Conservation (phyloP, 2,888 invertebrate species). For the Patella ulyssiponensis region DNA sequence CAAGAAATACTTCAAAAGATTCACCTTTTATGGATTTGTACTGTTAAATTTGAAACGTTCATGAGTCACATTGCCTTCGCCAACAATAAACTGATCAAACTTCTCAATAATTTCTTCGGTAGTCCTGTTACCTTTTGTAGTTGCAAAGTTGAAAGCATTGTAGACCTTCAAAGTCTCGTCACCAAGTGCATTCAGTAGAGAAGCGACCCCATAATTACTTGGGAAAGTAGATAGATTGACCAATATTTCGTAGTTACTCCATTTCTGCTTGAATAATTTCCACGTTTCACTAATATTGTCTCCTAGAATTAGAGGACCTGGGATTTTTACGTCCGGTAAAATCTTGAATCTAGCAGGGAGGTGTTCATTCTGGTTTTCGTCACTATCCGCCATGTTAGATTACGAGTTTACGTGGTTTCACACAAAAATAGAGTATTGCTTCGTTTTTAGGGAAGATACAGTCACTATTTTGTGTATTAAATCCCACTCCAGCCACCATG, state of each 20-base stretch:
- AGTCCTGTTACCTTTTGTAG: constrained; percentile 13
- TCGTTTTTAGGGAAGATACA: too few species aligned
- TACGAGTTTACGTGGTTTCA: background rate
- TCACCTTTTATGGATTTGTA: constrained; percentile 25
- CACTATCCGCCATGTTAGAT: too few species aligned
- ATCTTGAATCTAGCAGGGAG: too few species aligned
- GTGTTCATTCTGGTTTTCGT: too few species aligned
- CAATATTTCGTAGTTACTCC: background rate
- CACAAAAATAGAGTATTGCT: background rate
- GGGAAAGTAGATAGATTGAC: background rate
- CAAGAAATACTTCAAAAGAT: constrained; percentile 28
- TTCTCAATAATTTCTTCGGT: constrained; percentile 20
- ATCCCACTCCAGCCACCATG: background rate
- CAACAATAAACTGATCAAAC: constrained; percentile 29
- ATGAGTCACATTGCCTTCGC: constrained; percentile 30
- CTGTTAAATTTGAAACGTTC: constrained; percentile 34
- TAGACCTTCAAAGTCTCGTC: constrained; percentile 19
- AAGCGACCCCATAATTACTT: background rate
- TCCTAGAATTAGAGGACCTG: too few species aligned
- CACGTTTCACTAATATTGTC: background rate
- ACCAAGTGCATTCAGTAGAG: constrained; percentile 11
- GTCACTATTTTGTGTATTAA: too few species aligned
- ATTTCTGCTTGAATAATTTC: background rate
- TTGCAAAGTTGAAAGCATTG: constrained; percentile 24
- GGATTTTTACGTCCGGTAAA: too few species aligned